Evolutionary conservation across 2,888 invertebrate genomes (phyloP).

Genomic region (Cremastobaeus sp.): DNA sequence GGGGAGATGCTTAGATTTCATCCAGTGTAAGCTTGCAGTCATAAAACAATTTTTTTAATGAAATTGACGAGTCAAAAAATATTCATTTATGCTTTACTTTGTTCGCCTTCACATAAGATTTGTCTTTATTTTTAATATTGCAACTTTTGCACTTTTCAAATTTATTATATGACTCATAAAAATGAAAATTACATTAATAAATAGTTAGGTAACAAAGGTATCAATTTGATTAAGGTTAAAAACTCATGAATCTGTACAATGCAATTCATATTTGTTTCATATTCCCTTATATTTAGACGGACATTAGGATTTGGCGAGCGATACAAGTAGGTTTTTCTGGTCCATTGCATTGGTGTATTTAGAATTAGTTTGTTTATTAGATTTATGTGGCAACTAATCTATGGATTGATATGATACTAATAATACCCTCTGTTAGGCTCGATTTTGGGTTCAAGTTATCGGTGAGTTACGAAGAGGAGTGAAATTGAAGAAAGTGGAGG

Average conservation of each 20-base stretch:
- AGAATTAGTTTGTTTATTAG: neutral
- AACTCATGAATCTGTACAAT: neutral
- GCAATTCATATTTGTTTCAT: conserved; percentile 24
- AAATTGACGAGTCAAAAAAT: too few species aligned
- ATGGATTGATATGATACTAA: too few species aligned
- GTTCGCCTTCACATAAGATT: too few species aligned
- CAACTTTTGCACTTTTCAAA: too few species aligned
- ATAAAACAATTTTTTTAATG: conserved; percentile 1
- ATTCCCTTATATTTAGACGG: conserved; percentile 79
- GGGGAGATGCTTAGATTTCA: conserved; percentile 5
- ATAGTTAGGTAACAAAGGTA: too few species aligned
- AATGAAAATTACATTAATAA: too few species aligned
- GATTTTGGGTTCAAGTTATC: conserved; percentile 97
- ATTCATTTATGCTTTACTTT: too few species aligned
- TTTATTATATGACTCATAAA: too few species aligned
- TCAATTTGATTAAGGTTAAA: too few species aligned
- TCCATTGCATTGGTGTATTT: conserved; percentile 1
- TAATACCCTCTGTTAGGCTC: conserved; percentile 83
- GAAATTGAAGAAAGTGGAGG: conserved; percentile 89
- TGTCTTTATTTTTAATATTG: too few species aligned
- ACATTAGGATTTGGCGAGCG: conserved; percentile 88
- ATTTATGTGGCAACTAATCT: too few species aligned
- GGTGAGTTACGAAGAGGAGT: conserved; percentile 94
- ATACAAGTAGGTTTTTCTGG: conserved; percentile 84
- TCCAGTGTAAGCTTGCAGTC: conserved; percentile 16